phyloP scores from a whole-genome alignment of 1,140 invertebrate species.

The Sycobia sp. region DNA sequence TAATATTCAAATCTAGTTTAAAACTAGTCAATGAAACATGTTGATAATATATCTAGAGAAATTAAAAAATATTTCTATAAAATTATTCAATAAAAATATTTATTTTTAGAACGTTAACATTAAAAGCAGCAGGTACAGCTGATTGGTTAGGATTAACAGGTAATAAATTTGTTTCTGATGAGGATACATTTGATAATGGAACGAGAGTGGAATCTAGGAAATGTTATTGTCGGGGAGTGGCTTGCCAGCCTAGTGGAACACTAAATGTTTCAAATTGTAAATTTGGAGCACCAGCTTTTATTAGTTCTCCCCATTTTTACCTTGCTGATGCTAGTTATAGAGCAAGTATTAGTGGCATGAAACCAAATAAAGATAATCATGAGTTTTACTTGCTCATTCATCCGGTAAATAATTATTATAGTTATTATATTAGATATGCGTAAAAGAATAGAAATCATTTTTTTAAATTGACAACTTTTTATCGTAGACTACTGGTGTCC shows the following conservation, averaged over 20 bases:
- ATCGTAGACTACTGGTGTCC: conserved; percentile 68
- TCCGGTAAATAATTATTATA: conserved; percentile 61
- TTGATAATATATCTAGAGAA: not conserved
- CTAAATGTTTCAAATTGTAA: conserved; percentile 74
- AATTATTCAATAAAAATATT: too few species aligned
- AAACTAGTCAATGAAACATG: not conserved
- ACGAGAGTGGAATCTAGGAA: conserved; percentile 65
- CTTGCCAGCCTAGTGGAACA: conserved; percentile 63
- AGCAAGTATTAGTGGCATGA: conserved; percentile 70
- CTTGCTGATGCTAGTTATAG: conserved; percentile 73
- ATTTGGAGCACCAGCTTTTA: conserved; percentile 77
- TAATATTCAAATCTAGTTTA: not conserved
- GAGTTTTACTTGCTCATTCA: conserved; percentile 74
- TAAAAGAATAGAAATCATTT: too few species aligned
- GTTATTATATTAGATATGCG: too few species aligned
- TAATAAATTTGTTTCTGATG: conserved; percentile 66
- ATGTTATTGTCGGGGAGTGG: conserved; percentile 62
- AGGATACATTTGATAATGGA: conserved; percentile 72
- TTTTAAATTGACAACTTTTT: not conserved
- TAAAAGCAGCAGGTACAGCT: conserved; percentile 49
- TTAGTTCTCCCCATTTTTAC: conserved; percentile 88
- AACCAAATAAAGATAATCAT: conserved; percentile 72
- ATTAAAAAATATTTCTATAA: not conserved
- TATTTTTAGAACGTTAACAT: conserved; percentile 52
- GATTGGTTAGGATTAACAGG: conserved; percentile 64